Base-by-base conservation (phyloP, 2,113 vertebrate genomes). In the Lontra canadensis region DNA sequence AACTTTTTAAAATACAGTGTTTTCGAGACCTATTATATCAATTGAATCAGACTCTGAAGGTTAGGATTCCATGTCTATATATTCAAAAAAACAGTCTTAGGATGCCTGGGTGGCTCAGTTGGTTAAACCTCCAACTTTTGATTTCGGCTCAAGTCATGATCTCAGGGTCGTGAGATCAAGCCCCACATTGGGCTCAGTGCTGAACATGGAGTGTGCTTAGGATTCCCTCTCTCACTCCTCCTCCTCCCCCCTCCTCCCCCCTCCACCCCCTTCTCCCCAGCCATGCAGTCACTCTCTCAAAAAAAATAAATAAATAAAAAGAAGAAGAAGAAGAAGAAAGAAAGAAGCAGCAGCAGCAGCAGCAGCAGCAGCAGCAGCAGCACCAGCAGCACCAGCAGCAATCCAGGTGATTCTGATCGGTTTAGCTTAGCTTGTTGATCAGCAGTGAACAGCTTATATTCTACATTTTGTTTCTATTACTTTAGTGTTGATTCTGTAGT, bases 401-500 rank as follows among this genome's bases (percentile, higher is more conserved):
- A 6, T 63, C 9, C 5, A 0, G 91, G 79, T 65, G 39, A 69
- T 52, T 86, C 14, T 42, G 55, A 71, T 34, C 23, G 4, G 14
- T 7, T 29, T 79, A 39, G 18, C 49, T 29, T 79, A 29, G 18
- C 47, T 90, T 91, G 7, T 55, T n/a, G 69, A 47, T n/a, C 26
- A 63, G 20, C 55, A 80, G 18, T 61, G 59, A 80, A 83, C 65
- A 93, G 52, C 8, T 15, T 18, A 15, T 95, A 59, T 73, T 86
- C 34, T 87, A 20, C 6, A 65, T 90, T 44, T 61, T 83, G 14
- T 61, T 97, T 49, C 52, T 94, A 4, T 90, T 23, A 73, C 9
- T 49, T 94, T 65, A 65, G 47, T 49, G 12, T 55, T 78, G 57
- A 61, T 90, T 93, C 31, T 88, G 42, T 17, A 94, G 39, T 87